Base-by-base conservation (phyloP, 2,113 vertebrate genomes). In the Butorides virescens region DNA sequence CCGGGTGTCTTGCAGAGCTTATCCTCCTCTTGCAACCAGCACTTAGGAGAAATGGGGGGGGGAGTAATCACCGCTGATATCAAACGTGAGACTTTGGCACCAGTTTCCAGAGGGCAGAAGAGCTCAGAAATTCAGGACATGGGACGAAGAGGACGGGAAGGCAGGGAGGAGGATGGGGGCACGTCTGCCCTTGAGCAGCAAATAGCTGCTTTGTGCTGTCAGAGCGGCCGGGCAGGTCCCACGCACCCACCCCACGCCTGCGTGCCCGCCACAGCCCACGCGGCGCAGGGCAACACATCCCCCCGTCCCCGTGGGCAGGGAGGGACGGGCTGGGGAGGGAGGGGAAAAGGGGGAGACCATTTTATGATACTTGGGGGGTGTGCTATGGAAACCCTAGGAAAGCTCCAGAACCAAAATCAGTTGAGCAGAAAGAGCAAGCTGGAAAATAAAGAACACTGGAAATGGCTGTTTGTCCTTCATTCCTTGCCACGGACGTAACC, bases 181-280 rank as follows among this genome's bases (percentile, higher is more conserved):
- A 77, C 7, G 14, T 36, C 59, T 84, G 68, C 11, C 70, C 67
- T 52, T 52, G 81, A 66, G 58, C 8, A 36, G 34, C 55, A 62
- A 67, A 50, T 5, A 46, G 67, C 56, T 1, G 5, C 14, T 86
- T 63, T 39, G 52, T 42, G 32, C 7, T n/a, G 27, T n/a, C n/a
- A 52, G 52, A 46, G 49, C 19, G 4, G 83, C 14, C 1, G 8
- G 15, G 32, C 3, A 8, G 23, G 36, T 53, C 23, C 26, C 62
- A 39, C 21, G 22, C 7, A 10, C 58, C 34, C 29, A 12, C 10
- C 4, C 23, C 0, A 2, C 4, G 13, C 1, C 0, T 7, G 12
- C n/a, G 16, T 37, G 70, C n/a, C 50, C n/a, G 52, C 36, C 42
- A 25, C 2, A 52, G 42, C n/a, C 11, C 9, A 5, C 36, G 29